These are phyloP conservation scores for Passerculus sandwichensis DNA, from an alignment of 2,797 vertebrate genomes.

Conservation along the genomic window DNA sequence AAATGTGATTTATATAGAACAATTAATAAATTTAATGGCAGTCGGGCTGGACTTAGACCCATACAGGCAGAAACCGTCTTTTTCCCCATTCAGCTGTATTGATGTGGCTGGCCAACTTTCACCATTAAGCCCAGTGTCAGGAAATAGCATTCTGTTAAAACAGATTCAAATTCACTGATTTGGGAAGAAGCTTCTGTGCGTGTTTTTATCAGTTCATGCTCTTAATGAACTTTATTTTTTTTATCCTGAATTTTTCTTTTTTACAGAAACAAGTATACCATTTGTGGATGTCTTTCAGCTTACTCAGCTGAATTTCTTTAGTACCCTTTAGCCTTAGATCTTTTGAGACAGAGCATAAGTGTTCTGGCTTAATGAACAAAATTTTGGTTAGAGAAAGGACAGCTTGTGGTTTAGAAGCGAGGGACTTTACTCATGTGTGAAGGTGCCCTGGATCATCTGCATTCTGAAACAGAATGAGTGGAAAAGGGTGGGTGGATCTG, in stretches of 20 bases:
- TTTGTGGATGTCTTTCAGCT: not conserved
- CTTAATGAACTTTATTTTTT: not conserved
- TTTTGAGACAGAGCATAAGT: not conserved
- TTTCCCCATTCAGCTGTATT: not conserved
- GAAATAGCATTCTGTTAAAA: not conserved
- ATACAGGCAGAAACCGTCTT: not conserved
- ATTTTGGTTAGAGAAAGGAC: not conserved
- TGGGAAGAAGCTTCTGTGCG: not conserved
- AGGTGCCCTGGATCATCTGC: constrained; percentile 26
- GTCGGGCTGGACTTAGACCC: not conserved
- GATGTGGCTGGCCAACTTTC: not conserved
- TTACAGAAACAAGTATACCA: not conserved
- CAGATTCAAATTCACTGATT: not conserved
- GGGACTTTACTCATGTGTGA: not conserved
- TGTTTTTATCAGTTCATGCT: not conserved
- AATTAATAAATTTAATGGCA: not conserved
- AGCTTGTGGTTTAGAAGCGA: not conserved
- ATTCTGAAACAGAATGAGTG: not conserved
- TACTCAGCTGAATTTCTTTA: not conserved
- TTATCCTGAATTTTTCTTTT: not conserved
- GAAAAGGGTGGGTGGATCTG: not conserved
- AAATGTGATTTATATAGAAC: not conserved
- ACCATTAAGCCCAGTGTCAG: not conserved
- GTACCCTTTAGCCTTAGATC: not conserved
- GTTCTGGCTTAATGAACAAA: not conserved